These are phyloP conservation scores for Ceratothoa steindachneri DNA, from an alignment of 2,888 invertebrate species.

Conservation along the genomic window DNA sequence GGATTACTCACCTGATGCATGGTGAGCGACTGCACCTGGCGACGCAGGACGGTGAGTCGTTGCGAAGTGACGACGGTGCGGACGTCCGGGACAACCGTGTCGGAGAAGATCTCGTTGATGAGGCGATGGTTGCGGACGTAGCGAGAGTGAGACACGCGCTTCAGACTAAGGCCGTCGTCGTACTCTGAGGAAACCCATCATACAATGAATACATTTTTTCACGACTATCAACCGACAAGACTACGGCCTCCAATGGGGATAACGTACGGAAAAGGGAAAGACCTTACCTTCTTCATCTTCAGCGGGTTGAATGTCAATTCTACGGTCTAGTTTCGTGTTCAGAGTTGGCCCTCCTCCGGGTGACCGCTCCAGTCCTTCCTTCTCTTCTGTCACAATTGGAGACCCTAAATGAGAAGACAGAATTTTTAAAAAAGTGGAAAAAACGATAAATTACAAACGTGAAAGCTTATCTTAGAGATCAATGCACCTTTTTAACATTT, in stretches of 20 bases:
- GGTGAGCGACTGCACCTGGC: constrained; percentile 91
- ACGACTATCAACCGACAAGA: too few species aligned
- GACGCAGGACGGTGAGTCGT: constrained; percentile 85
- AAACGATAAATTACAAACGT: too few species aligned
- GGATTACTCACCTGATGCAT: constrained; percentile 80
- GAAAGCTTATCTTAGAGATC: too few species aligned
- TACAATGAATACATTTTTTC: too few species aligned
- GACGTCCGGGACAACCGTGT: constrained; percentile 94
- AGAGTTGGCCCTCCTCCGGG: constrained; percentile 46
- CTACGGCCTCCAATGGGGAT: too few species aligned
- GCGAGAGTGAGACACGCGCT: constrained; percentile 89
- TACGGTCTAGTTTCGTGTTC: constrained; percentile 64
- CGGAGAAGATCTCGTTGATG: constrained; percentile 96
- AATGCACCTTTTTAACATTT: too few species aligned
- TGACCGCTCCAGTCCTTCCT: constrained; percentile 27
- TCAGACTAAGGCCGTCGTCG: constrained; percentile 90
- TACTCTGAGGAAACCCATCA: constrained; percentile 61
- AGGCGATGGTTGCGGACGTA: constrained; percentile 92
- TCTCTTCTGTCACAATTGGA: constrained; percentile 41
- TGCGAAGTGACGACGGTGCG: constrained; percentile 92
- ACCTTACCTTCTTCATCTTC: constrained; percentile 97
- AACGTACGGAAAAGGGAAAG: too few species aligned
- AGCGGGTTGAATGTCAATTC: constrained; percentile 93
- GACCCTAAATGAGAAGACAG: too few species aligned
- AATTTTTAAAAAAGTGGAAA: too few species aligned